Percentiles rank a stretch among this genome's conserved stretches.
phyloP scores from a whole-genome alignment of 2,888 invertebrate species.

The Trissolcus brochymenae region DNA sequence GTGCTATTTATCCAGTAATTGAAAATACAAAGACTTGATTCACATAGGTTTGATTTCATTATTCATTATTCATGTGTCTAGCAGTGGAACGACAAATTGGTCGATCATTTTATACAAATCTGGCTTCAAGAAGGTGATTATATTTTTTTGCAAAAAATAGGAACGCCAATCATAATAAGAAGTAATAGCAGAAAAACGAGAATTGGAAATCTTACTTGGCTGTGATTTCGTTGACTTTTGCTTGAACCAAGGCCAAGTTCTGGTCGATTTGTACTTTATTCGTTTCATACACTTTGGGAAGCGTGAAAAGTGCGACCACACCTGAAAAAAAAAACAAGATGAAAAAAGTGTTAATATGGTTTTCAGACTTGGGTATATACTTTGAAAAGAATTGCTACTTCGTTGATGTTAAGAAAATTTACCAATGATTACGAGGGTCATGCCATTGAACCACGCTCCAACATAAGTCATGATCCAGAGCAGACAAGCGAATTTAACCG shows the following conservation, averaged over 20 bases:
- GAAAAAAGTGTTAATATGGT: too few relatives aligned
- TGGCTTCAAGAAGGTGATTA: too few relatives aligned
- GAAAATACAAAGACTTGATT: too few relatives aligned
- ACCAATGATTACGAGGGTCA: conserved; percentile 98
- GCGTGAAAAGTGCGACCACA: conserved; percentile 93
- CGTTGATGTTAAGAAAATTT: too few relatives aligned
- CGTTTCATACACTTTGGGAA: conserved; percentile 97
- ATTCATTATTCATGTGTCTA: too few relatives aligned
- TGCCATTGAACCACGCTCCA: conserved; percentile 99
- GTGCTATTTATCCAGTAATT: neutral
- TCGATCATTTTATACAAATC: too few relatives aligned
- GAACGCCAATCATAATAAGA: conserved; percentile 26
- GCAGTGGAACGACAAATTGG: too few relatives aligned
- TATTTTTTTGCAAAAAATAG: neutral
- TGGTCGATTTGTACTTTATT: conserved; percentile 96
- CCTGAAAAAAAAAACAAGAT: conserved; percentile 80
- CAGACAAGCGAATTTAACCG: conserved; percentile 94
- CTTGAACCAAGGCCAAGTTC: conserved; percentile 90
- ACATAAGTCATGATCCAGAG: conserved; percentile 98
- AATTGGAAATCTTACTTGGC: conserved; percentile 84
- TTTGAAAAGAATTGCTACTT: too few relatives aligned
- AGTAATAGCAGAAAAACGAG: conserved; percentile 19
- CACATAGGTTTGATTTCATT: too few relatives aligned
- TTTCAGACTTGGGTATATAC: too few relatives aligned
- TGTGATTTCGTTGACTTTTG: conserved; percentile 91